Conservation (phyloP, 2,888 invertebrate species). For the Sylvicola fuscatus region DNA sequence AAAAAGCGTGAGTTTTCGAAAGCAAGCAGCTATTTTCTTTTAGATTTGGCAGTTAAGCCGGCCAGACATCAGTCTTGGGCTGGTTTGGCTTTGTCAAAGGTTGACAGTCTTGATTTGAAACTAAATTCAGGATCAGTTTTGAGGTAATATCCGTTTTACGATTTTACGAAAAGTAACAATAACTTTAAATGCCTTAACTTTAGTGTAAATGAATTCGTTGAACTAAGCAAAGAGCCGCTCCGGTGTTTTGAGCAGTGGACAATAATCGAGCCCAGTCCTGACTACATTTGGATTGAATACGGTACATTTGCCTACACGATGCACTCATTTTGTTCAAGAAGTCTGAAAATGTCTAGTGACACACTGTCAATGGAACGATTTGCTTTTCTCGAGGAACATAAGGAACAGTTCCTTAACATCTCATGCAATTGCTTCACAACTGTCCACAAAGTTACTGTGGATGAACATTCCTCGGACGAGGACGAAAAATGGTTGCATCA, state of each 20-base stretch:
- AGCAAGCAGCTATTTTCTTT: conserved; percentile 60
- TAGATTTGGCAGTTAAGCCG: conserved; percentile 65
- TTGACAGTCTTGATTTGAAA: conserved; percentile 55
- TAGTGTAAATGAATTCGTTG: conserved; percentile 38
- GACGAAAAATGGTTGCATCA: conserved; percentile 86
- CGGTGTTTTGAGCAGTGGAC: conserved; percentile 66
- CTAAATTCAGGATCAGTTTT: conserved; percentile 50
- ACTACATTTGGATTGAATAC: conserved; percentile 74
- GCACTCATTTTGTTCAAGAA: conserved; percentile 74
- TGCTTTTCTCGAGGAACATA: conserved; percentile 50
- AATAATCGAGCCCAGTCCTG: conserved; percentile 48
- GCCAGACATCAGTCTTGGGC: conserved; percentile 83
- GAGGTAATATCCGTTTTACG: conserved; percentile 22
- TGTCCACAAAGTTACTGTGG: conserved; percentile 29
- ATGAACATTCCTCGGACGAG: conserved; percentile 15
- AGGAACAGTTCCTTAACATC: conserved; percentile 56
- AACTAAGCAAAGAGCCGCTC: conserved; percentile 49
- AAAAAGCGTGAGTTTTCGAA: conserved; percentile 59
- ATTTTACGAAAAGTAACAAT: neutral
- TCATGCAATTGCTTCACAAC: conserved; percentile 60
- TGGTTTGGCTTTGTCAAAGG: conserved; percentile 63
- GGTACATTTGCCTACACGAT: conserved; percentile 79
- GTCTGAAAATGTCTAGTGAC: conserved; percentile 61
- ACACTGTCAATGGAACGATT: conserved; percentile 51
- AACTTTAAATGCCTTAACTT: neutral